Conservation (phyloP, 1,140 invertebrate species). For the Episyrphus balteatus region DNA sequence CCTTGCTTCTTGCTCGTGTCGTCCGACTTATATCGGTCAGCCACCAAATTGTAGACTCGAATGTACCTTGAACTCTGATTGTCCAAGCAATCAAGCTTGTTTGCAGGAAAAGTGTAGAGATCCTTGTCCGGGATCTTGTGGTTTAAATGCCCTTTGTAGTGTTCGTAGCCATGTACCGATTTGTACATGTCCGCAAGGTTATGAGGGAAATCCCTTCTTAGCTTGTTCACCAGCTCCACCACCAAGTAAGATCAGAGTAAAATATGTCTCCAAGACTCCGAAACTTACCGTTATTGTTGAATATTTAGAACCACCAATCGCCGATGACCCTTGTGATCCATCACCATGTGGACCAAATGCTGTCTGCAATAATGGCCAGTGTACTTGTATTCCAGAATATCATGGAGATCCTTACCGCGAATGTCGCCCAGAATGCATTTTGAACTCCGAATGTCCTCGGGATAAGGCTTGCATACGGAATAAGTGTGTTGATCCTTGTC, state of each 20-base stretch:
- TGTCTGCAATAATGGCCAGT: constrained; percentile 59
- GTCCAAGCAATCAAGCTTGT: constrained; percentile 52
- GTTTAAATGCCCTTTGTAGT: constrained; percentile 66
- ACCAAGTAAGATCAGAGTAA: constrained; percentile 41
- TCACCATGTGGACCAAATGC: constrained; percentile 42
- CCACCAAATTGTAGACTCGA: constrained; percentile 61
- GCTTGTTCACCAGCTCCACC: constrained; percentile 40
- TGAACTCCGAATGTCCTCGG: constrained; percentile 63
- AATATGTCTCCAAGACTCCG: constrained; percentile 35
- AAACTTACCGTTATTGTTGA: constrained; percentile 37
- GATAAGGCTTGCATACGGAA: constrained; percentile 56
- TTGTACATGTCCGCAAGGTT: constrained; percentile 60
- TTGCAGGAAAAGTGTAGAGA: constrained; percentile 53
- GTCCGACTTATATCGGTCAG: constrained; percentile 54
- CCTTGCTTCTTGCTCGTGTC: constrained; percentile 59
- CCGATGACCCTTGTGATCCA: constrained; percentile 37
- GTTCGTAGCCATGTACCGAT: constrained; percentile 68
- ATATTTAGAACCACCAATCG: constrained; percentile 25
- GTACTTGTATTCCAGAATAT: constrained; percentile 48
- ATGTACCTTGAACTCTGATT: constrained; percentile 60
- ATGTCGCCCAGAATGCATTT: constrained; percentile 69
- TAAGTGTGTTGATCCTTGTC: constrained; percentile 58
- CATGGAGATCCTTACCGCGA: constrained; percentile 47
- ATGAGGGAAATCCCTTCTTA: constrained; percentile 48
- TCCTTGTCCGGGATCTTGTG: constrained; percentile 62